These are phyloP conservation scores for Manis javanica DNA, from an alignment of 2,797 vertebrate species.

Conservation along the genomic window DNA sequence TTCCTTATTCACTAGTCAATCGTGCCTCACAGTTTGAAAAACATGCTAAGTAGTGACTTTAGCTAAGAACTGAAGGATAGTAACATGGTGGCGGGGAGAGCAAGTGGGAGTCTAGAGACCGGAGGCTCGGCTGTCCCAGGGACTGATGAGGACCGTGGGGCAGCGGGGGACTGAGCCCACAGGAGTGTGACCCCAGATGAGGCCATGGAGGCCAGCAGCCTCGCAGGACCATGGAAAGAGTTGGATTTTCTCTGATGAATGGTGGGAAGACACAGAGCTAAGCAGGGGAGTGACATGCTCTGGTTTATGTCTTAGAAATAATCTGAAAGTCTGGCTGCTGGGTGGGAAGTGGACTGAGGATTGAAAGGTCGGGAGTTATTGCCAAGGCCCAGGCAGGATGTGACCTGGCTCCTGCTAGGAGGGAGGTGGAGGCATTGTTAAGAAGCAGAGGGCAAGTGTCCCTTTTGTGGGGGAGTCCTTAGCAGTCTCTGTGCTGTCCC, in stretches of 20 bases:
- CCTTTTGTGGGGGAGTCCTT: background rate
- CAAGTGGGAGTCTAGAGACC: background rate
- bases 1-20: background rate
- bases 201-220: background rate
- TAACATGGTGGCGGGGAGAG: background rate
- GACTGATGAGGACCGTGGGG: background rate
- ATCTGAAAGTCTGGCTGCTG: background rate
- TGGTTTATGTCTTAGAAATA: background rate
- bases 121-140: background rate
- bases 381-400: background rate
- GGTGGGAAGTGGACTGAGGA: background rate
- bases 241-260: background rate
- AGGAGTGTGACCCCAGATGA: background rate
- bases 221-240: background rate
- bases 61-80: background rate
- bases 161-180: background rate
- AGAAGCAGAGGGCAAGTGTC: background rate
- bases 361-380: background rate
- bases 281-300: background rate
- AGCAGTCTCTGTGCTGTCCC: background rate
- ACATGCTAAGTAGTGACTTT: background rate
- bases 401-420: fast-evolving
- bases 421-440: background rate
- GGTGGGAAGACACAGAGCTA: background rate
- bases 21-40: background rate